These are phyloP conservation scores for Saccopteryx leptura DNA, from an alignment of 2,113 vertebrate species.

Conservation along the genomic window DNA sequence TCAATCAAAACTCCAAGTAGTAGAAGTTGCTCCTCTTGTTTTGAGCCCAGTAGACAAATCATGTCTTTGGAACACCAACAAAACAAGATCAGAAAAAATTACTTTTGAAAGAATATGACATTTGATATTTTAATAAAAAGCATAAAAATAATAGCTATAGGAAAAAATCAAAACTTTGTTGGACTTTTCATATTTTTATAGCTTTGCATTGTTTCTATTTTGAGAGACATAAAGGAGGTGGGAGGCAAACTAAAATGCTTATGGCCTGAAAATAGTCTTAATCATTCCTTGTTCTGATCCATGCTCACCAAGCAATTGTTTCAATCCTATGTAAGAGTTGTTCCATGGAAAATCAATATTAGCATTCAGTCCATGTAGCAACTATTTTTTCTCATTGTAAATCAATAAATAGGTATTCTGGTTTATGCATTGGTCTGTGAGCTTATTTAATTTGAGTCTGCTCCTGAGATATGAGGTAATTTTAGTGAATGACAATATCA, in stretches of 20 bases:
- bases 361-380: conserved; percentile 41
- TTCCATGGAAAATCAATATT: conserved; percentile 22
- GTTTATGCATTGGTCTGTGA: conserved; percentile 1
- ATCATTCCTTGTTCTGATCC: conserved; percentile 28
- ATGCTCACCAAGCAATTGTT: not conserved
- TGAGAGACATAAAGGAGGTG: conserved; percentile 1
- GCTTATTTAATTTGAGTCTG: conserved; percentile 64
- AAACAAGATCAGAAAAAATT: not conserved
- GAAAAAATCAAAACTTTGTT: not conserved
- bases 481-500: not conserved
- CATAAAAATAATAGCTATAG: not conserved
- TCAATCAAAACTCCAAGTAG: not conserved
- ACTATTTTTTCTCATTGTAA: conserved; percentile 63
- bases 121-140: conserved; percentile 41
- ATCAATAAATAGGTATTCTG: conserved; percentile 59
- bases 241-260: conserved; percentile 15
- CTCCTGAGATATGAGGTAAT: conserved; percentile 14
- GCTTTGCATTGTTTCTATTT: conserved; percentile 37
- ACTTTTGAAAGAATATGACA: conserved; percentile 30
- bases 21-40: not conserved
- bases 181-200: conserved; percentile 18
- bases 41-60: not conserved
- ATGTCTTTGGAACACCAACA: not conserved
- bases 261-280: not conserved
- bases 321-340: not conserved